phyloP scores from a whole-genome alignment of 2,888 invertebrate species.

The Philopedon plagiatum region DNA sequence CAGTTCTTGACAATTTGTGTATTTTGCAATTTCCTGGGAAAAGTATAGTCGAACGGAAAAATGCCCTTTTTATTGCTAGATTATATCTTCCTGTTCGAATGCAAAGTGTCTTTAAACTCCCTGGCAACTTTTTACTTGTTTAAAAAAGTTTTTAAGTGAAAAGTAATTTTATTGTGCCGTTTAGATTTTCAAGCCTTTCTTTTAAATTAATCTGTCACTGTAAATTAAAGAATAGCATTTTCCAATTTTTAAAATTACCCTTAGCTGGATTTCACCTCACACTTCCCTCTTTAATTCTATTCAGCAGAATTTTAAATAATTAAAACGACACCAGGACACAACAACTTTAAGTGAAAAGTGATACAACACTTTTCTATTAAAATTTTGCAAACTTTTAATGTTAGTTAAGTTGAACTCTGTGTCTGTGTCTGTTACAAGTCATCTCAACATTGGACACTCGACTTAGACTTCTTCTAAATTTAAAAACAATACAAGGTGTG shows the following conservation, averaged over 20 bases:
- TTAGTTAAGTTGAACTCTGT: no score
- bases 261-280: no score
- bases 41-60: constrained; percentile 46
- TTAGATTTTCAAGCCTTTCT: constrained; percentile 41
- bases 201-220: constrained; percentile 33
- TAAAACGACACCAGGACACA: no score
- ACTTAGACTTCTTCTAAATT: no score
- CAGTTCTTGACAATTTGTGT: constrained; percentile 51
- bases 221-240: constrained; percentile 33
- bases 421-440: no score
- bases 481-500: no score
- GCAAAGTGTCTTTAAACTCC: constrained; percentile 34
- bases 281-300: no score
- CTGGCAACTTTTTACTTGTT: constrained; percentile 37
- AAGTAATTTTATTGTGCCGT: constrained; percentile 43
- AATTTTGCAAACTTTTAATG: no score
- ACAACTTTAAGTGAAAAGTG: no score
- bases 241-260: not conserved
- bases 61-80: constrained; percentile 48
- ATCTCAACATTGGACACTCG: no score
- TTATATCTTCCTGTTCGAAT: constrained; percentile 47
- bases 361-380: no score
- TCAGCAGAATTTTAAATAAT: no score
- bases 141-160: constrained; percentile 48
- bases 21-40: constrained; percentile 48